phyloP scores from a whole-genome alignment of 2,888 invertebrate species.

The Invenusta paracnida region DNA sequence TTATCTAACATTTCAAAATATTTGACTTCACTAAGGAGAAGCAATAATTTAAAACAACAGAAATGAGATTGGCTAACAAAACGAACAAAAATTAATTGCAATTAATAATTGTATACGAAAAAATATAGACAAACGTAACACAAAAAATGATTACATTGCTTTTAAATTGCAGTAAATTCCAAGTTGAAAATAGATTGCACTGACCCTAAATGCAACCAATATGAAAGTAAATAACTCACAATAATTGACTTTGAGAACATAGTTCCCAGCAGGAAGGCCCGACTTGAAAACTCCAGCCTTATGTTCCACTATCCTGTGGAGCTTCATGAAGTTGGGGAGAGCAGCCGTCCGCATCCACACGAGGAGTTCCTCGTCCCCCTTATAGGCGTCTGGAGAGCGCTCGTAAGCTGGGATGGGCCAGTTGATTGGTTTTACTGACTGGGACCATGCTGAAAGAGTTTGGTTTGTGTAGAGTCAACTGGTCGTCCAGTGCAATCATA shows the following conservation, averaged over 20 bases:
- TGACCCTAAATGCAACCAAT: no score
- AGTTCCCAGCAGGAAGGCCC: slow-evolving; percentile 35
- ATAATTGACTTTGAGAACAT: slow-evolving; percentile 34
- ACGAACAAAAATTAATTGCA: no score
- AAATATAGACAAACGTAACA: not conserved
- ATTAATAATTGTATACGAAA: not conserved
- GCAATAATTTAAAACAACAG: no score
- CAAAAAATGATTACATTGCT: not conserved
- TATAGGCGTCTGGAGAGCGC: slow-evolving; percentile 34
- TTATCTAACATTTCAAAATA: no score
- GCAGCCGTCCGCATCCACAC: slow-evolving; percentile 44
- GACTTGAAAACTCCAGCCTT: not conserved
- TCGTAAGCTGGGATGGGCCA: slow-evolving; percentile 36
- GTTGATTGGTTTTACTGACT: slow-evolving; percentile 34
- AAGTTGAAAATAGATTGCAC: no score
- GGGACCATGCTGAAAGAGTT: slow-evolving; percentile 21
- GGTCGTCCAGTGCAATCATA: no score
- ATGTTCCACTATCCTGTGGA: slow-evolving; percentile 39
- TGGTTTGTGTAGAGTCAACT: no score
- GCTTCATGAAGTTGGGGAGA: slow-evolving; percentile 40
- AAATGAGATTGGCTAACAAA: no score
- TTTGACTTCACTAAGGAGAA: no score
- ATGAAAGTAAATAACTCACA: no score
- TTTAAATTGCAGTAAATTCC: no score
- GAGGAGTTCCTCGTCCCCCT: slow-evolving; percentile 41